Percentiles rank a stretch among this genome's conserved stretches.
phyloP scores from a whole-genome alignment of 2,888 invertebrate genomes.

The Crossocerus cetratus region DNA sequence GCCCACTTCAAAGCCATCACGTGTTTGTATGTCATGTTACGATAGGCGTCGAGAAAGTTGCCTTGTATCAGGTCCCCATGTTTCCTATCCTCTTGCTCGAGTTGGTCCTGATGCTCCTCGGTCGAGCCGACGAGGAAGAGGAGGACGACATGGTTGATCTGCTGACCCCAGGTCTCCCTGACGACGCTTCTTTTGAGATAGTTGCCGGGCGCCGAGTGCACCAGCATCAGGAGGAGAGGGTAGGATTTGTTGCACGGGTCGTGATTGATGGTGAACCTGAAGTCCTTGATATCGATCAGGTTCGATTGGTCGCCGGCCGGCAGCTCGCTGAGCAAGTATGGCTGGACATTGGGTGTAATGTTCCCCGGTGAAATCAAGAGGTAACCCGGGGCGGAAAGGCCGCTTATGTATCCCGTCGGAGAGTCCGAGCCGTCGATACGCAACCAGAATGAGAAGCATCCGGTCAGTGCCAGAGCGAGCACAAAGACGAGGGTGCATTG shows the following conservation, averaged over 20 bases:
- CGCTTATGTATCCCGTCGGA: slow-evolving; percentile 44
- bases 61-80: slow-evolving; percentile 79
- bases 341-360: slow-evolving; percentile 51
- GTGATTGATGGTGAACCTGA: slow-evolving; percentile 82
- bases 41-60: slow-evolving; percentile 78
- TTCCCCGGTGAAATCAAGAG: slow-evolving; percentile 62
- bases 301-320: slow-evolving; percentile 69
- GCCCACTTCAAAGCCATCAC: slow-evolving; percentile 80
- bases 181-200: slow-evolving; percentile 75
- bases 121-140: slow-evolving; percentile 77
- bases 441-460: slow-evolving; percentile 70
- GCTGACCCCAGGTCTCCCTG: slow-evolving; percentile 77
- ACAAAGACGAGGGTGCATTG: slow-evolving; percentile 67
- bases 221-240: slow-evolving; percentile 76
- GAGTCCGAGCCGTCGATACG: slow-evolving; percentile 60
- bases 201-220: slow-evolving; percentile 78
- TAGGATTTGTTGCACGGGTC: slow-evolving; percentile 78
- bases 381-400: slow-evolving; percentile 57
- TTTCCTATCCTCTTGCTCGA: slow-evolving; percentile 72
- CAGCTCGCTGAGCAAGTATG: slow-evolving; percentile 65
- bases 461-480: slow-evolving; percentile 64
- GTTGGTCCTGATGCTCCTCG: slow-evolving; percentile 65
- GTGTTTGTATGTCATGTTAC: slow-evolving; percentile 80
- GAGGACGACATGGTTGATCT: slow-evolving; percentile 65
- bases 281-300: slow-evolving; percentile 78